Evolutionary conservation across 2,797 vertebrate genomes (phyloP).

Genomic region (Galaxias olidus): DNA sequence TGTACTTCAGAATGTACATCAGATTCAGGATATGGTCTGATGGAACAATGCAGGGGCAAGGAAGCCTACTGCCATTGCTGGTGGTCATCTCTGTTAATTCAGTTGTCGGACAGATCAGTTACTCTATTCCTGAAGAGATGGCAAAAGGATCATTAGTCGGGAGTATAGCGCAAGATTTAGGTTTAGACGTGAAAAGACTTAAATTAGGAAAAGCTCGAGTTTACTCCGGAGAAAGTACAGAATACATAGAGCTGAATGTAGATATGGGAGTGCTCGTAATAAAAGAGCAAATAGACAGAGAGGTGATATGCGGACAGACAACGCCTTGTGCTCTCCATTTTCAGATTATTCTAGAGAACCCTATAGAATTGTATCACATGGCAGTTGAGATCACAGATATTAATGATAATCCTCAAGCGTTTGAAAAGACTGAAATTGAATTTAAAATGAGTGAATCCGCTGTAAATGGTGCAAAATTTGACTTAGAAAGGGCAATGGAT

Average conservation of each 20-base stretch:
- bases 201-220: conserved; percentile 52
- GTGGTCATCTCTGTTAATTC: too few species aligned
- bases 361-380: too few species aligned
- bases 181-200: conserved; percentile 46
- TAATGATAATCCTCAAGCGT: too few species aligned
- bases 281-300: conserved; percentile 57
- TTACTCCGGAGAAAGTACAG: conserved; percentile 36
- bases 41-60: too few species aligned
- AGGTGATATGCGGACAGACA: conserved; percentile 53
- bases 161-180: conserved; percentile 60
- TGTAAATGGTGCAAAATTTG: conserved; percentile 58
- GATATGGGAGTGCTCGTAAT: conserved; percentile 61
- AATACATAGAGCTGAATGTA: conserved; percentile 56
- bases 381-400: too few species aligned
- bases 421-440: too few species aligned
- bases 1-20: too few species aligned
- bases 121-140: conserved; percentile 64
- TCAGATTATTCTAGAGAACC: too few species aligned
- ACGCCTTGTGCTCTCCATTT: conserved; percentile 68
- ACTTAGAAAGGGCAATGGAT: conserved; percentile 64
- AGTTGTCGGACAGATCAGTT: conserved; percentile 51
- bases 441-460: conserved; percentile 71
- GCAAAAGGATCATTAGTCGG: conserved; percentile 50
- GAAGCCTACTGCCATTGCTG: conserved; percentile 31
- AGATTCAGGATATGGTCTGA: too few species aligned